These are phyloP conservation scores for Mormoops blainvillei DNA, from an alignment of 2,113 vertebrate species.

Conservation along the genomic window DNA sequence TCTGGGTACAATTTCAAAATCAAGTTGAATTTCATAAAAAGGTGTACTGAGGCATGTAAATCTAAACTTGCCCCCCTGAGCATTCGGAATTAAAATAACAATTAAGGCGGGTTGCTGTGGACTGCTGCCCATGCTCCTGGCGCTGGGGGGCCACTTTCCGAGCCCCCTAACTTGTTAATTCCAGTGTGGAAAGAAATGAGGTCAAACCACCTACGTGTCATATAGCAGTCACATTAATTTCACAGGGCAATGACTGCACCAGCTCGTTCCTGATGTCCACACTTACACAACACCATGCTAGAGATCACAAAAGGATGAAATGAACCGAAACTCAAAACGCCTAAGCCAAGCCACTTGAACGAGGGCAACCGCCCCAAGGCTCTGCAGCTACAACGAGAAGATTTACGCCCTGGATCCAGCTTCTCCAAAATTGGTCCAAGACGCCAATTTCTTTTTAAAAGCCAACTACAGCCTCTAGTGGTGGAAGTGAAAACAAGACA, in stretches of 20 bases:
- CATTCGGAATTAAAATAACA: neutral
- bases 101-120: neutral
- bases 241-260: neutral
- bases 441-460: neutral
- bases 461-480: slow-evolving; percentile 76
- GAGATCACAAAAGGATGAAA: neutral
- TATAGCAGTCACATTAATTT: neutral
- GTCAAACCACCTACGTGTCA: neutral
- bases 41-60: neutral
- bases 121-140: neutral
- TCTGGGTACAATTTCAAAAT: neutral
- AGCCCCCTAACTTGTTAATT: neutral
- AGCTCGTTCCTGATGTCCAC: neutral
- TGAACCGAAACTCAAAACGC: neutral
- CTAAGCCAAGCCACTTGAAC: neutral
- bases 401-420: neutral
- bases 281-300: neutral
- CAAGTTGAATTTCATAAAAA: neutral
- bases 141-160: neutral
- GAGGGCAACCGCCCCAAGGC: neutral
- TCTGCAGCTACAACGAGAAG: neutral
- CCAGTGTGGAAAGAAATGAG: neutral
- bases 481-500: slow-evolving; percentile 53
- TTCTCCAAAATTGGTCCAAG: neutral
- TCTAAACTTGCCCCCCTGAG: neutral